phyloP scores from a whole-genome alignment of 2,888 invertebrate species.

The Zonitis immaculata region DNA sequence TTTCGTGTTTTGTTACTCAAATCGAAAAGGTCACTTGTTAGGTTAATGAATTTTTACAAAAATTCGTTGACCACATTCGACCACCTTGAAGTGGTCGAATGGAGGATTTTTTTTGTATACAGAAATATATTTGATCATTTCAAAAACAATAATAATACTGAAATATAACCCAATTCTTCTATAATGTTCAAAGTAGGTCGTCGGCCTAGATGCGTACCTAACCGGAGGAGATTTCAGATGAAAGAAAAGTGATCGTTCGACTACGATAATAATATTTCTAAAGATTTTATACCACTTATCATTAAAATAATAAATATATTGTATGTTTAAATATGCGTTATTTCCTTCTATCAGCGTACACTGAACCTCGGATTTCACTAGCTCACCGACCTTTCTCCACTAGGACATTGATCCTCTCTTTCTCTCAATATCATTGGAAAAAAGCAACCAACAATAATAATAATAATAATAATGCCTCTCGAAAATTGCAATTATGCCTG shows the following conservation, averaged over 20 bases:
- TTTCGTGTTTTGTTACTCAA: too few species aligned
- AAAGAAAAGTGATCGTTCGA: constrained; percentile 27
- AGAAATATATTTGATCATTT: too few species aligned
- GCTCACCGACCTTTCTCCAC: constrained; percentile 39
- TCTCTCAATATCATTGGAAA: background rate
- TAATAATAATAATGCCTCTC: too few species aligned
- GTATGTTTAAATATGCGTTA: constrained; percentile 24
- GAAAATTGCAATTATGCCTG: too few species aligned
- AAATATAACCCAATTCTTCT: constrained; percentile 4
- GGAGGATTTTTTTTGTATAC: too few species aligned
- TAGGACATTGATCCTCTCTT: constrained; percentile 30
- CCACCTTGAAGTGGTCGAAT: too few species aligned
- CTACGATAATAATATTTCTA: constrained; percentile 15
- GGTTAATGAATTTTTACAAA: too few species aligned
- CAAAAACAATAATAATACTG: too few species aligned
- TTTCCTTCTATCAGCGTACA: constrained; percentile 31
- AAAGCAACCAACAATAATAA: too few species aligned
- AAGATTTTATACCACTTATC: constrained; percentile 5
- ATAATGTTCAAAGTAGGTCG: constrained; percentile 33
- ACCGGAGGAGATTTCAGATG: constrained; percentile 21
- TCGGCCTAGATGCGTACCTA: constrained; percentile 29
- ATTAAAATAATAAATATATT: too few species aligned
- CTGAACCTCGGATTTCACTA: constrained; percentile 41
- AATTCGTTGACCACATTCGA: too few species aligned
- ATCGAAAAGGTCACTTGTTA: constrained; percentile 45